A percentile compares a stretch with the other conserved stretches of the same genome.
Conservation (phyloP, 2,797 vertebrate species). For the Odontamblyopus rebecca region DNA sequence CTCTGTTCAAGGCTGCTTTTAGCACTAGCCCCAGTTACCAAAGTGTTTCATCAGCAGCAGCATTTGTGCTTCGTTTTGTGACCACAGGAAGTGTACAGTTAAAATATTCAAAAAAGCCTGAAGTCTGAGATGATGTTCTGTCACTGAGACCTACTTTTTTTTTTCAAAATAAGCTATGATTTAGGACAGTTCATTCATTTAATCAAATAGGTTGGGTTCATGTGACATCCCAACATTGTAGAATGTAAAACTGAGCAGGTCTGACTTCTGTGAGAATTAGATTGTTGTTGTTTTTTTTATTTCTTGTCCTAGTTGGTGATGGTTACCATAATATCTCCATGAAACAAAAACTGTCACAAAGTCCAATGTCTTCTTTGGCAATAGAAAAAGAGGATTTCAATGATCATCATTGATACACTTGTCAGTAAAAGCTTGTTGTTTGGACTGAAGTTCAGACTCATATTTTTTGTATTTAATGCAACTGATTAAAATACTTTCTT, state of each 20-base stretch:
- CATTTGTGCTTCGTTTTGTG: neutral
- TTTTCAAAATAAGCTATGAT: neutral
- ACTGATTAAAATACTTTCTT: neutral
- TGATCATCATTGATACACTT: neutral
- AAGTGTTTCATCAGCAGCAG: conserved; percentile 14
- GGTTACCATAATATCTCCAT: too few species aligned
- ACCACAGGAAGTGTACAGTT: conserved; percentile 11
- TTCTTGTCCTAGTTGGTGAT: too few species aligned
- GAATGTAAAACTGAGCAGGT: too few species aligned
- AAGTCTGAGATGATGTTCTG: conserved; percentile 7
- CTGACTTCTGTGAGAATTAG: too few species aligned
- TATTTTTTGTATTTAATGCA: neutral
- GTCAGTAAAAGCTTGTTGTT: neutral
- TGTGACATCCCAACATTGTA: too few species aligned
- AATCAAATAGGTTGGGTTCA: too few species aligned
- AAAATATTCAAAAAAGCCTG: conserved; percentile 10
- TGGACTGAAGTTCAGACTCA: neutral
- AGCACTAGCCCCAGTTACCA: conserved; percentile 12
- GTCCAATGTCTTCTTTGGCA: neutral
- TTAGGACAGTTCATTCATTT: neutral
- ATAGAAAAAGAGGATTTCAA: too few species aligned
- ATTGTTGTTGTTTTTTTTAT: too few species aligned
- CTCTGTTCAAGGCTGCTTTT: neutral
- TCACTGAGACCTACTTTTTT: neutral
- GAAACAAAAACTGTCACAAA: too few species aligned